phyloP scores from a whole-genome alignment of 1,140 invertebrate species.

The Trachymyrmex septentrionalis region DNA sequence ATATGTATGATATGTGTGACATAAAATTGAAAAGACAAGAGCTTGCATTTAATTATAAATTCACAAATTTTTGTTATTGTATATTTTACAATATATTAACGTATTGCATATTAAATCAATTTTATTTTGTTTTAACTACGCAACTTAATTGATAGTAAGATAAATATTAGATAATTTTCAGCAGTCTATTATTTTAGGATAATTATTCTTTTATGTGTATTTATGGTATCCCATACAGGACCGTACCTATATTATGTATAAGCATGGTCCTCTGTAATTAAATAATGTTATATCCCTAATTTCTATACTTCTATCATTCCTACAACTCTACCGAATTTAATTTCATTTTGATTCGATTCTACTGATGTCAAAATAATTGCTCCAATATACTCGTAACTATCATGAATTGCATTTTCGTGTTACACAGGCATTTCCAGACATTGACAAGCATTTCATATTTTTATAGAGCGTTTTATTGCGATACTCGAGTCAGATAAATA shows the following conservation, averaged over 20 bases:
- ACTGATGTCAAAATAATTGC: slow-evolving; percentile 62
- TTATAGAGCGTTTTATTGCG: not conserved
- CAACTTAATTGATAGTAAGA: not conserved
- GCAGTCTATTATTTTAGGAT: not conserved
- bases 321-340: slow-evolving; percentile 76
- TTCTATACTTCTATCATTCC: slow-evolving; percentile 79
- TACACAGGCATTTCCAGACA: not conserved
- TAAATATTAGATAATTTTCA: not conserved
- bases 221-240: slow-evolving; percentile 41
- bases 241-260: not conserved
- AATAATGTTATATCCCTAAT: slow-evolving; percentile 82
- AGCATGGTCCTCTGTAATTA: slow-evolving; percentile 76
- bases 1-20: not conserved
- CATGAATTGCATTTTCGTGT: not conserved
- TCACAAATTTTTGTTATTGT: not conserved
- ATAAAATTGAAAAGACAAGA: not conserved
- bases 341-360: slow-evolving; percentile 74
- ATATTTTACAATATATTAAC: not conserved
- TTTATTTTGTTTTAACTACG: not conserved
- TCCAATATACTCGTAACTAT: not conserved
- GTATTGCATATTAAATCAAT: not conserved
- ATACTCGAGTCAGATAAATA: too few relatives aligned
- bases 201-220: not conserved
- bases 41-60: not conserved
- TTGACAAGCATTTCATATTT: not conserved